A percentile compares a stretch with the other conserved stretches of the same genome.
Conservation (phyloP, 2,113 vertebrate species). For the Hypocryptadius cinnamomeus region DNA sequence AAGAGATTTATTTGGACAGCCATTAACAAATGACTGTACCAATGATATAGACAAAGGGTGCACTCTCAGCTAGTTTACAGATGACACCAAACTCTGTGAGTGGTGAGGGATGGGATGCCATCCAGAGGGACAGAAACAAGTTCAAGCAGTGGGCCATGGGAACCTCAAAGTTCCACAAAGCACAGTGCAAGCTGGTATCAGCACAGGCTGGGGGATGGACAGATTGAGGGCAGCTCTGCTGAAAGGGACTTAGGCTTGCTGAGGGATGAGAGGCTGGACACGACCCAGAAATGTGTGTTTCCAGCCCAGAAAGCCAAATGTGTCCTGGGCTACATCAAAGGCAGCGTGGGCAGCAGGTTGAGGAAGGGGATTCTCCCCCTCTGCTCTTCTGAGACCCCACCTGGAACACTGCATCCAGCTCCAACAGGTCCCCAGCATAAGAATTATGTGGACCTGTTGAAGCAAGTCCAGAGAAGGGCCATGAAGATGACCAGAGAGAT, state of each 20-base stretch:
- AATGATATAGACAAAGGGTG: not conserved
- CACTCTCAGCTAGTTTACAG: not conserved
- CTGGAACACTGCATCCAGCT: not conserved
- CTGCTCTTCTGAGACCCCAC: not conserved
- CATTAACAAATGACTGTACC: not conserved
- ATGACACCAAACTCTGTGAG: not conserved
- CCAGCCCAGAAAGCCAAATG: not conserved
- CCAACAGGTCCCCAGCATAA: not conserved
- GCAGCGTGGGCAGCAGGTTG: rapidly evolving
- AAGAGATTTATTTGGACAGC: not conserved
- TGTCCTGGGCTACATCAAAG: not conserved
- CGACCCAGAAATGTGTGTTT: not conserved
- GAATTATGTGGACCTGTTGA: not conserved
- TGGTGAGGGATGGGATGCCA: not conserved
- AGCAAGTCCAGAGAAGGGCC: not conserved
- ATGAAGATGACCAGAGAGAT: not conserved
- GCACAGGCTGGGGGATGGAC: not conserved
- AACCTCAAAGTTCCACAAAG: not conserved
- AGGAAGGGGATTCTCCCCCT: not conserved
- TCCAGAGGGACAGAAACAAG: not conserved
- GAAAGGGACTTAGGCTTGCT: not conserved
- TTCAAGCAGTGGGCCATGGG: not conserved
- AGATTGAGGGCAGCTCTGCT: not conserved
- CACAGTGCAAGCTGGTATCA: not conserved
- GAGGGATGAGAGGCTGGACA: not conserved